Conservation (phyloP, 2,888 invertebrate species). For the Cacoxenus indagator region DNA sequence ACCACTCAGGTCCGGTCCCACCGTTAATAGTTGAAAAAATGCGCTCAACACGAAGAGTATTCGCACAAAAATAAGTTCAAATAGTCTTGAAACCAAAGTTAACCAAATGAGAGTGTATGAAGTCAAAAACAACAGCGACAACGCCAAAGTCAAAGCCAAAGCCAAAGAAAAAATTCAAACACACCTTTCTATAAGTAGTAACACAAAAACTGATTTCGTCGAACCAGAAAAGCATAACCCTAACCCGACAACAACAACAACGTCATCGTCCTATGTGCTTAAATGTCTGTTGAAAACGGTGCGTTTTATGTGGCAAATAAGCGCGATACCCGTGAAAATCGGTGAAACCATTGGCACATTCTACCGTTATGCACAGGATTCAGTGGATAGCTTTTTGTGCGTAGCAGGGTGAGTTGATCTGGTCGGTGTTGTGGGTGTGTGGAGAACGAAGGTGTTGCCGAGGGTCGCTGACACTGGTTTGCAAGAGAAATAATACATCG, state of each 20-base stretch:
- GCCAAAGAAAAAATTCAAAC: neutral
- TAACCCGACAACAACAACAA: slow-evolving; percentile 29
- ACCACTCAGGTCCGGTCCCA: neutral
- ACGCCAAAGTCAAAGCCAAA: neutral
- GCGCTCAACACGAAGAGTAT: slow-evolving; percentile 39
- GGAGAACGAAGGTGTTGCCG: too few species aligned
- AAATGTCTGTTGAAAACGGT: slow-evolving; percentile 68
- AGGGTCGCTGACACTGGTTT: too few species aligned
- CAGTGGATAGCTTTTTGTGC: slow-evolving; percentile 71
- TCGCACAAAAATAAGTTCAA: neutral
- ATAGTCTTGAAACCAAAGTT: neutral
- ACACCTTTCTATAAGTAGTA: neutral
- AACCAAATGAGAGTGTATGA: slow-evolving; percentile 8
- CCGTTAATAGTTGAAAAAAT: slow-evolving; percentile 32
- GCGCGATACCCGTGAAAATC: slow-evolving; percentile 70
- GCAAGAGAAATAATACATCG: too few species aligned
- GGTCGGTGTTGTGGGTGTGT: neutral
- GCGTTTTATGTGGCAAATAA: slow-evolving; percentile 70
- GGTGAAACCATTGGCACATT: slow-evolving; percentile 70
- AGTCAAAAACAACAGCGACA: neutral
- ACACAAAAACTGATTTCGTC: neutral
- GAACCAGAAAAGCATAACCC: slow-evolving; percentile 49
- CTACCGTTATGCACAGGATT: slow-evolving; percentile 71
- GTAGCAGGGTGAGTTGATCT: slow-evolving; percentile 67
- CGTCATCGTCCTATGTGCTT: slow-evolving; percentile 53